Base-by-base conservation (phyloP, 2,888 invertebrate genomes). In the Serrognathus titanus region DNA sequence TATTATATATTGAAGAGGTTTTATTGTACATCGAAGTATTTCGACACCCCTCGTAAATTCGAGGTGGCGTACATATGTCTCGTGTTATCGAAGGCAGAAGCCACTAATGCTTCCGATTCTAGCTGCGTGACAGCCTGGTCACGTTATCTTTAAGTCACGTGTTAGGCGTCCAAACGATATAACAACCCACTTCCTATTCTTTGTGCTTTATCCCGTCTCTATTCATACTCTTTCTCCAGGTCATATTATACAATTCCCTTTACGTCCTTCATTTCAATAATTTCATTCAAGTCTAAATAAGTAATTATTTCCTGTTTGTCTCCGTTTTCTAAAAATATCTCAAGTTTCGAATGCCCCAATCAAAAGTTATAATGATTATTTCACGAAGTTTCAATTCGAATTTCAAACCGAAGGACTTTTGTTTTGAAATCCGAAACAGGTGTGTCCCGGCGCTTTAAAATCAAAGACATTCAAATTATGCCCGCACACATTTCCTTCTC, bases 111-210 rank as follows among this genome's bases (percentile, higher is more conserved):
- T 49, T 41, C 60, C 53, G 52, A 58, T 51, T 51, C 51, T 36
- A 24, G 55, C 58, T 45, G 35, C 53, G 49, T 55, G 58, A 60
- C 63, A 58, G 57, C 51, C 58, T 51, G 63, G 63, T 64, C 64
- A 63, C 64, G 64, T 64, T 63, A 63, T 62, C 59, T 63, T 47
- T 48, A 49, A 62, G 62, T 62, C 61, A 62, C 62, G 62, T 63
- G 61, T 64, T 53, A 38, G 59, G 59, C 56, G 55, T 62, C 55
- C 59, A 55, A 58, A 57, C 60, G 54, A 57, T 62, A 62, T 59
- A 60, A 61, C 58, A 62, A 59, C 57, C 61, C 48, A 38, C 49
- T 41, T 59, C 51, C 55, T 43, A 53, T 57, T 48, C 48, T 58
- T 53, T 51, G 52, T 49, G 45, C 51, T 9, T 48, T 39, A n/a